Evolutionary conservation across 2,797 vertebrate genomes (phyloP).

Genomic region (Tapera naevia): DNA sequence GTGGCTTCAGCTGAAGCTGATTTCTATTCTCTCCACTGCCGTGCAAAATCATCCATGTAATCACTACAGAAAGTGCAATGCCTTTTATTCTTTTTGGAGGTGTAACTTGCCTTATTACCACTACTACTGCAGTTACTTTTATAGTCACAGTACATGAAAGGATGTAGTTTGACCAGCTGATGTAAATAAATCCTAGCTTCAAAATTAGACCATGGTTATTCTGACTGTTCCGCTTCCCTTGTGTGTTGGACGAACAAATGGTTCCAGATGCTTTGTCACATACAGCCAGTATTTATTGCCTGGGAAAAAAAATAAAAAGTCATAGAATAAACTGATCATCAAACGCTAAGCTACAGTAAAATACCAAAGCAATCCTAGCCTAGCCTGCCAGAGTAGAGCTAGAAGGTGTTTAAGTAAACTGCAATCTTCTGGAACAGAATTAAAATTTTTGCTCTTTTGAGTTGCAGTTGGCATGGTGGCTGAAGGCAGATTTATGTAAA

Average conservation of each 20-base stretch:
- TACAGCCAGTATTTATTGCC: neutral
- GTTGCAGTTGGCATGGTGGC: neutral
- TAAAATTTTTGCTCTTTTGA: neutral
- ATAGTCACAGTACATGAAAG: neutral
- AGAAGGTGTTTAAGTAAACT: neutral
- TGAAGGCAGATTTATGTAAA: neutral
- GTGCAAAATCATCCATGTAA: rapidly evolving
- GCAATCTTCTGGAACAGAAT: neutral
- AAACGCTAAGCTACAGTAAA: neutral
- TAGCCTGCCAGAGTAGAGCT: neutral
- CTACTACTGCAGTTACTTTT: neutral
- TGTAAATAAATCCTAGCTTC: neutral
- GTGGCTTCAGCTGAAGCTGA: neutral
- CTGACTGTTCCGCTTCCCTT: neutral
- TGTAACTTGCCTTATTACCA: neutral
- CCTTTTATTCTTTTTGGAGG: neutral
- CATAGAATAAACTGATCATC: neutral
- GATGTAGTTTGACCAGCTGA: neutral
- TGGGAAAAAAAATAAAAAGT: neutral
- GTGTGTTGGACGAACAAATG: slow-evolving; percentile 1
- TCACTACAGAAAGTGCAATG: neutral
- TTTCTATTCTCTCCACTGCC: neutral
- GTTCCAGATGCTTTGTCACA: slow-evolving; percentile 26
- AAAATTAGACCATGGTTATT: neutral
- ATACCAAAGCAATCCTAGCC: neutral